Conservation (phyloP, 2,888 invertebrate species). For the Melieria picta region DNA sequence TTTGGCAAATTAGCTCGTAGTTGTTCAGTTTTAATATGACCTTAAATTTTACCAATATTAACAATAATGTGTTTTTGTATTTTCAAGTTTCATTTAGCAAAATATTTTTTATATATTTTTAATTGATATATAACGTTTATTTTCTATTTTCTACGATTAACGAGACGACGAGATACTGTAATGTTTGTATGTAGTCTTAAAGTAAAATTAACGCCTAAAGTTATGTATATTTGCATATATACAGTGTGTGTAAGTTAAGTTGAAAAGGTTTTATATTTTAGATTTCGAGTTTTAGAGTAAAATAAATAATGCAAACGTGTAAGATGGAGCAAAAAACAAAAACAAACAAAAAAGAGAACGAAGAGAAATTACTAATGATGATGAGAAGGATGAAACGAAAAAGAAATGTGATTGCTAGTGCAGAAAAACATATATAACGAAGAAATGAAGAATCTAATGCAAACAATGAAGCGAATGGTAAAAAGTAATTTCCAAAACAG, state of each 20-base stretch:
- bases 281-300: constrained; percentile 17
- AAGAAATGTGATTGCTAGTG: constrained; percentile 1
- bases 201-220: constrained; percentile 1
- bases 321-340: constrained; percentile 24
- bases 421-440: constrained; percentile 21
- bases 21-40: constrained; percentile 51
- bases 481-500: constrained; percentile 40
- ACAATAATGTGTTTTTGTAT: constrained; percentile 44
- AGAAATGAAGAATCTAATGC: constrained; percentile 20
- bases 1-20: constrained; percentile 61
- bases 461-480: constrained; percentile 22
- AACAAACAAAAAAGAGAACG: constrained; percentile 6
- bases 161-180: constrained; percentile 10
- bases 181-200: constrained; percentile 24
- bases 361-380: constrained; percentile 18
- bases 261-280: constrained; percentile 17
- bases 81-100: constrained; percentile 34
- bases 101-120: constrained; percentile 28
- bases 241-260: constrained; percentile 28
- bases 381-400: constrained; percentile 11
- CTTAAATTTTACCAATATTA: constrained; percentile 44
- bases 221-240: constrained; percentile 20
- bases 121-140: constrained; percentile 7
- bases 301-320: constrained; percentile 6
- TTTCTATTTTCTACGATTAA: constrained; percentile 10